Percentiles rank a stretch among this genome's conserved stretches.
Evolutionary conservation across 2,113 vertebrate genomes (phyloP).

Genomic region (Erinaceus europaeus): DNA sequence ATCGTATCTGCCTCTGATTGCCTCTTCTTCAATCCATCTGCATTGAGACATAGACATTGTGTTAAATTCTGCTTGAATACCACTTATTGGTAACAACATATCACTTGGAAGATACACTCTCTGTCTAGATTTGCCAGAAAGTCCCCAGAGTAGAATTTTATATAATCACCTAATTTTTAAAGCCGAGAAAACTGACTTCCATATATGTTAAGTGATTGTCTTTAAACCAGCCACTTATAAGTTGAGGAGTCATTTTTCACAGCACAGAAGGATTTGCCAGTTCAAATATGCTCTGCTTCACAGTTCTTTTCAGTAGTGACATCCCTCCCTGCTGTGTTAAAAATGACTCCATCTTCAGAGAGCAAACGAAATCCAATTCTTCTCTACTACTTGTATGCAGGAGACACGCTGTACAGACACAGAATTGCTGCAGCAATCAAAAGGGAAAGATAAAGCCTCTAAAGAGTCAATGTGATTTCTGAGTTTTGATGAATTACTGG

Average conservation of each 20-base stretch:
- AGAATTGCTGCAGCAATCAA: constrained; percentile 14
- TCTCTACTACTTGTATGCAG: not conserved
- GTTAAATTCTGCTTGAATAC: constrained; percentile 31
- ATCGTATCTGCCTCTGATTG: constrained; percentile 81
- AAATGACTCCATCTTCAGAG: constrained; percentile 30
- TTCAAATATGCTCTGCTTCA: not conserved
- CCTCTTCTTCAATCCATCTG: constrained; percentile 94
- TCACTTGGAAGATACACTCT: not conserved
- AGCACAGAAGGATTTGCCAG: not conserved
- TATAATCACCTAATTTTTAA: constrained; percentile 11
- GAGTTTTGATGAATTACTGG: not conserved
- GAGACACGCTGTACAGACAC: not conserved
- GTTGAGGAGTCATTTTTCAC: constrained; percentile 4
- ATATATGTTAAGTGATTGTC: not conserved
- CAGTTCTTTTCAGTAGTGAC: constrained; percentile 20
- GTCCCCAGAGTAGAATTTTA: not conserved
- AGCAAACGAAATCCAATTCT: constrained; percentile 47
- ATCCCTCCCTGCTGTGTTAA: constrained; percentile 31
- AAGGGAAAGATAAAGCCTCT: constrained; percentile 17
- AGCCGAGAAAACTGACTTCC: not conserved
- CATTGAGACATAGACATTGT: not conserved
- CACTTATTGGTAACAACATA: not conserved
- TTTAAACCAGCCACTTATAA: constrained; percentile 9
- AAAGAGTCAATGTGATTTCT: constrained; percentile 12
- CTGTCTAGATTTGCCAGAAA: not conserved